These are phyloP conservation scores for Pseudomyrmex flavicornis DNA, from an alignment of 1,140 invertebrate species.

Conservation along the genomic window DNA sequence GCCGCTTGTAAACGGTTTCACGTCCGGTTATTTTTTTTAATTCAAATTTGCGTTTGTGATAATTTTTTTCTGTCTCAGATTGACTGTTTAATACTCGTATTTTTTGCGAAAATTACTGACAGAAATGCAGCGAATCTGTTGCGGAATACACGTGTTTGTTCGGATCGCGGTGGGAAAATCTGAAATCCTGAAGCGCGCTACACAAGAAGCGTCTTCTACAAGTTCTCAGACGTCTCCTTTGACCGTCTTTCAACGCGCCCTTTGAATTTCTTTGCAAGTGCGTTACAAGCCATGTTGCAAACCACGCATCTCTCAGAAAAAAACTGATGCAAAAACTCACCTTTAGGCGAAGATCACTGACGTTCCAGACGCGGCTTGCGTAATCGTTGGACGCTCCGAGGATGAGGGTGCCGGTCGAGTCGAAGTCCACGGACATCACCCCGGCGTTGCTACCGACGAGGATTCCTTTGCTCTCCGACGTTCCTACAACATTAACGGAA, in stretches of 20 bases:
- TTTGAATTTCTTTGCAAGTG: not conserved
- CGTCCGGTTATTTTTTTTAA: not conserved
- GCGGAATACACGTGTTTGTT: no score
- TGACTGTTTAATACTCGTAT: no score
- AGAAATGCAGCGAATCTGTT: not conserved
- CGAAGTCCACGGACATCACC: slow-evolving; percentile 98
- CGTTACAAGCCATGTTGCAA: not conserved
- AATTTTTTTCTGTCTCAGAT: no score
- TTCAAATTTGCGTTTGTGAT: not conserved
- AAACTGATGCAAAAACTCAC: slow-evolving; percentile 86
- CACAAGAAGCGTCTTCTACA: not conserved
- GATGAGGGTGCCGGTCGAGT: slow-evolving; percentile 93
- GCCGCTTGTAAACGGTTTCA: not conserved
- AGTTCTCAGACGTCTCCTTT: not conserved
- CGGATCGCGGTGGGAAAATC: no score
- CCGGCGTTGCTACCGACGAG: slow-evolving; percentile 96
- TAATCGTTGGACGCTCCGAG: slow-evolving; percentile 97
- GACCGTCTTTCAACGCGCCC: not conserved
- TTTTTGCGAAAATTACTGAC: slow-evolving; percentile 29
- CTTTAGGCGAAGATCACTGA: slow-evolving; percentile 95
- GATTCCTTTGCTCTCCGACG: slow-evolving; percentile 90
- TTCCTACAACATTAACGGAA: slow-evolving; percentile 84
- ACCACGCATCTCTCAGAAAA: not conserved
- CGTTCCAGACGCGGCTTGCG: slow-evolving; percentile 97
- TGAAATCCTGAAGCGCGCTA: not conserved